phyloP scores from a whole-genome alignment of 2,888 invertebrate genomes.

The Hybos culiciformis region DNA sequence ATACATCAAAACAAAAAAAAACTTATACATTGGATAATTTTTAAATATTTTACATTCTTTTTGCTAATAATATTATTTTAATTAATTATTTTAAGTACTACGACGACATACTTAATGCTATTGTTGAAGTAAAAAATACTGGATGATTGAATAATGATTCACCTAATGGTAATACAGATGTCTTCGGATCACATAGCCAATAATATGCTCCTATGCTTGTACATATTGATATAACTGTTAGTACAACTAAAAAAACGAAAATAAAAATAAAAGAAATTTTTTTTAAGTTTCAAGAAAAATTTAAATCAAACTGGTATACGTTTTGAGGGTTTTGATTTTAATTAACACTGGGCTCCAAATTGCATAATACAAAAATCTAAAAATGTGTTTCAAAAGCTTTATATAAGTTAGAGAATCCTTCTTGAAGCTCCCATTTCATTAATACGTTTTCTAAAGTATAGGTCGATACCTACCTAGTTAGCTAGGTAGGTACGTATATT shows the following conservation, averaged over 20 bases:
- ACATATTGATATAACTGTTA: slow-evolving; percentile 74
- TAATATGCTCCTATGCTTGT: slow-evolving; percentile 92
- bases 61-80: neutral
- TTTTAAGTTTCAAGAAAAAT: neutral
- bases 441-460: no score
- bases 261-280: neutral
- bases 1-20: neutral
- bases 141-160: slow-evolving; percentile 90
- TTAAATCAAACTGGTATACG: neutral
- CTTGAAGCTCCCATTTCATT: no score
- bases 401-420: no score
- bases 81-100: slow-evolving; percentile 17
- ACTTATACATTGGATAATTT: neutral
- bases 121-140: slow-evolving; percentile 80
- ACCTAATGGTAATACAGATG: slow-evolving; percentile 77
- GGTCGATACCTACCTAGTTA: no score
- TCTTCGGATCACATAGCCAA: slow-evolving; percentile 89
- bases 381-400: no score
- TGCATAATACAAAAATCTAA: no score
- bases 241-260: slow-evolving; percentile 49
- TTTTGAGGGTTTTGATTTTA: neutral
- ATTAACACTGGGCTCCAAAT: neutral
- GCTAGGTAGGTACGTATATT: no score
- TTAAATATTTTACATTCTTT: neutral
- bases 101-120: slow-evolving; percentile 68